These are phyloP conservation scores for Solen grandis DNA, from an alignment of 1,140 invertebrate genomes.

Conservation along the genomic window DNA sequence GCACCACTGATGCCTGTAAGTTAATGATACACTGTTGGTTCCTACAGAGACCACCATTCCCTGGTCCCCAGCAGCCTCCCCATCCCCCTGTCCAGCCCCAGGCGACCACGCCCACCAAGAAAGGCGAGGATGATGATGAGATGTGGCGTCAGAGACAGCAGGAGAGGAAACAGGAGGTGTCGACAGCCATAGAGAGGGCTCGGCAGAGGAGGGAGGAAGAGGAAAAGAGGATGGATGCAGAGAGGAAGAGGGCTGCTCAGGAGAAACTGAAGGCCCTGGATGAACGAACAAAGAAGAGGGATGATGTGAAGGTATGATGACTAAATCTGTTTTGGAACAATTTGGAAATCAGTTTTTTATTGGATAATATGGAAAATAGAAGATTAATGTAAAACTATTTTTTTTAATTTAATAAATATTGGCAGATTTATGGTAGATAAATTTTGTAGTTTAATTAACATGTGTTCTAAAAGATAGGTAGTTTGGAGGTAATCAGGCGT, in stretches of 20 bases:
- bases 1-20: too few relatives aligned
- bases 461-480: too few relatives aligned
- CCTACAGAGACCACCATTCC: constrained; percentile 68
- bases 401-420: too few relatives aligned
- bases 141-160: constrained; percentile 87
- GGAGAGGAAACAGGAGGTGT: constrained; percentile 86
- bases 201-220: constrained; percentile 90
- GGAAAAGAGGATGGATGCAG: constrained; percentile 87
- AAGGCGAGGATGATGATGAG: constrained; percentile 86
- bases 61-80: constrained; percentile 53
- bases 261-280: constrained; percentile 86
- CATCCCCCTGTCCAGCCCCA: constrained; percentile 23
- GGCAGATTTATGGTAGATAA: too few relatives aligned
- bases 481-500: too few relatives aligned
- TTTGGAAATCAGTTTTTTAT: too few relatives aligned
- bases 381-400: too few relatives aligned
- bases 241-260: constrained; percentile 81
- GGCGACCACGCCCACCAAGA: constrained; percentile 51
- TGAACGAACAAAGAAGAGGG: constrained; percentile 82
- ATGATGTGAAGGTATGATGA: constrained; percentile 62
- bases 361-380: too few relatives aligned
- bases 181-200: constrained; percentile 87
- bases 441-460: too few relatives aligned
- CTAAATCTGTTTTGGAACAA: too few relatives aligned
- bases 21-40: too few relatives aligned